Percentiles rank a stretch among this genome's conserved stretches.
Conservation (phyloP, 2,888 invertebrate species). For the Cosmorhoe ocellata region DNA sequence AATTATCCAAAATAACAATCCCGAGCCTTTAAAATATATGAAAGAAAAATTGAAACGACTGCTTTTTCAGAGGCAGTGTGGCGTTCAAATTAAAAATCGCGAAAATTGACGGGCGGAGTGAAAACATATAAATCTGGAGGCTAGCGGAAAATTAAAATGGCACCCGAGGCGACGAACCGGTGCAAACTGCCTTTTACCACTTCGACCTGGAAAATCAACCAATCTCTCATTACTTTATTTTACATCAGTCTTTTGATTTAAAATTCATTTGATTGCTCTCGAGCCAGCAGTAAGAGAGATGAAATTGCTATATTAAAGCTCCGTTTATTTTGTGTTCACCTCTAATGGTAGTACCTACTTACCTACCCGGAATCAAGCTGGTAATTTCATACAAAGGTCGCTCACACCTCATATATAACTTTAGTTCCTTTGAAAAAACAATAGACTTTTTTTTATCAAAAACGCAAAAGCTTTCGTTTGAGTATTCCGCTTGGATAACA, state of each 20-base stretch:
- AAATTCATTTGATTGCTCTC: conserved; percentile 35
- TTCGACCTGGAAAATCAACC: conserved; percentile 52
- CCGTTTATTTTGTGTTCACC: no score
- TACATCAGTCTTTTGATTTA: conserved; percentile 36
- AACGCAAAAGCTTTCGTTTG: no score
- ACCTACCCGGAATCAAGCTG: no score
- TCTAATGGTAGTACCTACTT: no score
- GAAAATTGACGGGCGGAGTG: conserved; percentile 71
- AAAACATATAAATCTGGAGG: conserved; percentile 76
- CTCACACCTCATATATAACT: no score
- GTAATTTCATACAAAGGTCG: no score
- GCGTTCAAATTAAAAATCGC: conserved; percentile 73
- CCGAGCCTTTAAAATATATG: conserved; percentile 31
- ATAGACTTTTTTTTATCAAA: no score
- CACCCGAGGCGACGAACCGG: conserved; percentile 55
- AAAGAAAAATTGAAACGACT: conserved; percentile 53
- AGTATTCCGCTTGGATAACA: no score
- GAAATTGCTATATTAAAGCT: background rate
- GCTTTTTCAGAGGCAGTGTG: conserved; percentile 60
- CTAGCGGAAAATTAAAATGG: conserved; percentile 80
- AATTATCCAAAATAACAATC: conserved; percentile 32
- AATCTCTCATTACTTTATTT: conserved; percentile 51
- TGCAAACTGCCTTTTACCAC: conserved; percentile 45
- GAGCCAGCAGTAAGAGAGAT: background rate
- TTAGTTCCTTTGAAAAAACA: no score